A percentile compares a stretch with the other conserved stretches of the same genome.
These are phyloP conservation scores for Mactromeris polynyma DNA, from an alignment of 2,888 invertebrate species.

Conservation along the genomic window DNA sequence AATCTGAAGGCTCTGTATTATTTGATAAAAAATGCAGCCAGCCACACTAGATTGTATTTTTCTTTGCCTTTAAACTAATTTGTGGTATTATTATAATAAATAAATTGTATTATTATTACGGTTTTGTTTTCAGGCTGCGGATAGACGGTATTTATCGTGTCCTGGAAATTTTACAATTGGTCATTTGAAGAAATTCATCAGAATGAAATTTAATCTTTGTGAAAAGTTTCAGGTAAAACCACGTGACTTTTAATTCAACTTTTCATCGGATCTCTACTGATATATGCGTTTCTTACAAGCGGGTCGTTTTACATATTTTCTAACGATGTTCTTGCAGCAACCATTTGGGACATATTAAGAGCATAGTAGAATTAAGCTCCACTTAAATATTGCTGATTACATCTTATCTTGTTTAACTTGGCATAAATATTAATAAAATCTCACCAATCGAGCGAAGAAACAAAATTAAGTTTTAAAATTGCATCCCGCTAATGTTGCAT, in stretches of 20 bases:
- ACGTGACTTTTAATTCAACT: background rate
- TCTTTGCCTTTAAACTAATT: too few species aligned
- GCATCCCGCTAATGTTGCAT: background rate
- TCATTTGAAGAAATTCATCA: constrained; percentile 93
- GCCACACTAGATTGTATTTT: too few species aligned
- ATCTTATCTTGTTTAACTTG: background rate
- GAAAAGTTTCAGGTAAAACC: constrained; percentile 76
- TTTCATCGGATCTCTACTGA: too few species aligned
- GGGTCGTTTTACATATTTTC: background rate
- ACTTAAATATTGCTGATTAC: background rate
- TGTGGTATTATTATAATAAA: too few species aligned
- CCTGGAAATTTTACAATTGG: constrained; percentile 96
- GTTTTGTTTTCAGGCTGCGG: constrained; percentile 69
- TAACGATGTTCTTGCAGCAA: background rate
- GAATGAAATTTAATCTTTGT: constrained; percentile 83
- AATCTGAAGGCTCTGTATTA: too few species aligned
- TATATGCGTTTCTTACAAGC: too few species aligned
- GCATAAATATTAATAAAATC: constrained; percentile 1
- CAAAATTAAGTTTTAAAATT: background rate
- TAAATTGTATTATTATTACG: too few species aligned
- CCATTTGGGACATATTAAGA: background rate
- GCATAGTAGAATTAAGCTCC: background rate
- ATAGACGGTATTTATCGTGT: constrained; percentile 92
- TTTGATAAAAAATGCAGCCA: too few species aligned
- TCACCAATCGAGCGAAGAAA: background rate